Evolutionary conservation across 2,888 invertebrate genomes (phyloP).

Genomic region (Phanerotoma sp.): DNA sequence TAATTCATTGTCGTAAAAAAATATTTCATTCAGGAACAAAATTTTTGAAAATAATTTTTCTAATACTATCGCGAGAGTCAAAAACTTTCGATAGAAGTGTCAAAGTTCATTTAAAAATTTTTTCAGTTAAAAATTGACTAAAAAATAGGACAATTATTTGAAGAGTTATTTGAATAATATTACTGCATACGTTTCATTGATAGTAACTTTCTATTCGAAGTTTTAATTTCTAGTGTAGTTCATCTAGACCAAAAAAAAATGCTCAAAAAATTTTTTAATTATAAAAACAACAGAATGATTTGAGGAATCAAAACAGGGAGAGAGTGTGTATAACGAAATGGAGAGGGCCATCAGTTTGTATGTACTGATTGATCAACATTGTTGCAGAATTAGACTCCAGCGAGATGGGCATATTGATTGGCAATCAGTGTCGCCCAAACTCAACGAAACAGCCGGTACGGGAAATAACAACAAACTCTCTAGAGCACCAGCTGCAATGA

Average conservation of each 20-base stretch:
- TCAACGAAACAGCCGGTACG: conserved; percentile 47
- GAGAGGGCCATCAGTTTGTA: conserved; percentile 35
- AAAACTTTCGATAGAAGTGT: not conserved
- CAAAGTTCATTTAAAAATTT: not conserved
- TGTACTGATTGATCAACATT: conserved; percentile 56
- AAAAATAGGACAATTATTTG: not conserved
- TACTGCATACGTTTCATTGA: too few relatives aligned
- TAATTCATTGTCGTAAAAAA: too few relatives aligned
- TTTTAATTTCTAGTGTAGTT: too few relatives aligned
- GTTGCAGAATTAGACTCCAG: conserved; percentile 55
- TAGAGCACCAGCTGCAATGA: conserved; percentile 30
- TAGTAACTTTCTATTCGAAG: too few relatives aligned
- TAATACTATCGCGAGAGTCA: too few relatives aligned
- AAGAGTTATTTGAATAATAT: too few relatives aligned
- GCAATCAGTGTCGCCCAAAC: conserved; percentile 54
- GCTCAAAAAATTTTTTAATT: too few relatives aligned
- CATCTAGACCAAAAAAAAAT: too few relatives aligned
- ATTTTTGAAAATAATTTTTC: too few relatives aligned
- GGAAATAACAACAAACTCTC: conserved; percentile 39
- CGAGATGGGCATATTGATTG: conserved; percentile 57
- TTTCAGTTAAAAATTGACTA: not conserved
- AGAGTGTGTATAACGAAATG: conserved; percentile 3
- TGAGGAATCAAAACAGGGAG: too few relatives aligned
- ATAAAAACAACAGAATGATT: too few relatives aligned
- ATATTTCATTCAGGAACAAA: too few relatives aligned